Evolutionary conservation across 1,140 invertebrate species (phyloP).

Genomic region (Polyergus mexicanus): DNA sequence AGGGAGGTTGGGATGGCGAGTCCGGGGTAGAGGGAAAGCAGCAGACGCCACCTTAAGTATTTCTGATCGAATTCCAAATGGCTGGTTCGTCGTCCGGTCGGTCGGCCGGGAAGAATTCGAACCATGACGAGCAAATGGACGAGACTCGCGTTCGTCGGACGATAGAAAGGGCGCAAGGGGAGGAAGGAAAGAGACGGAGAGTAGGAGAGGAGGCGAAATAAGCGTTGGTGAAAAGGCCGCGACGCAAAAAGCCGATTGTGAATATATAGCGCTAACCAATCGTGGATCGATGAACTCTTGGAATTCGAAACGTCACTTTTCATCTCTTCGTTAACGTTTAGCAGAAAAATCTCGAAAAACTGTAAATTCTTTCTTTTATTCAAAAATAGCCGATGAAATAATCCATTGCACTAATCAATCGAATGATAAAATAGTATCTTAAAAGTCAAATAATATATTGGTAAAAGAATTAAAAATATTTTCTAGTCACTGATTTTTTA

Average conservation of each 20-base stretch:
- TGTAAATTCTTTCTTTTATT: not conserved
- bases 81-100: constrained; percentile 77
- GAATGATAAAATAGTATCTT: not conserved
- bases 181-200: not conserved
- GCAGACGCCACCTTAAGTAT: constrained; percentile 85
- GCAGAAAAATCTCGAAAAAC: not conserved
- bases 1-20: constrained; percentile 55
- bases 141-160: constrained; percentile 54
- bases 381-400: not conserved
- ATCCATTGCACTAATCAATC: not conserved
- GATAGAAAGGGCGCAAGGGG: constrained; percentile 12
- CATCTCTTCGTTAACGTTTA: not conserved
- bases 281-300: constrained; percentile 67
- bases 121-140: constrained; percentile 77
- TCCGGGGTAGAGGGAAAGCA: constrained; percentile 62
- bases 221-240: constrained; percentile 73
- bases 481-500: too few relatives aligned
- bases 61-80: constrained; percentile 85
- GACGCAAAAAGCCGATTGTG: constrained; percentile 69
- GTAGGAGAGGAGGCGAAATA: constrained; percentile 68
- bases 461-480: not conserved
- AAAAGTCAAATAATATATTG: too few relatives aligned
- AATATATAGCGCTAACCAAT: constrained; percentile 39
- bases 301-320: constrained; percentile 40
- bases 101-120: constrained; percentile 81